Percentiles rank a stretch among this genome's conserved stretches.
These are phyloP conservation scores for Mesorhabditis belari DNA, from an alignment of 2,888 invertebrate species.

Conservation along the genomic window DNA sequence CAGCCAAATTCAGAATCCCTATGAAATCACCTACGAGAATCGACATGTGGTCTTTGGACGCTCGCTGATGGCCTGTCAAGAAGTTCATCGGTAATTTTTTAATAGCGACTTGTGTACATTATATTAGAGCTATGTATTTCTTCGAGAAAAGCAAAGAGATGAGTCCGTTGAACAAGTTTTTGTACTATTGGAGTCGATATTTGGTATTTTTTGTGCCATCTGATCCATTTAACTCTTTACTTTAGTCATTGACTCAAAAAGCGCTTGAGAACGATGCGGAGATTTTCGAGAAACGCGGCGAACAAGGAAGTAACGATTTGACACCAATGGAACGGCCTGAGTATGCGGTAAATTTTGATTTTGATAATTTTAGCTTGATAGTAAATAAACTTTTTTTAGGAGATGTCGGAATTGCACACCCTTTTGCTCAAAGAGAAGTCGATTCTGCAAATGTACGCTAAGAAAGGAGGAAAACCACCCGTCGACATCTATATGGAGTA, in stretches of 20 bases:
- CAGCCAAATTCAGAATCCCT: not conserved
- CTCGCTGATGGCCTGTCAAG: not conserved
- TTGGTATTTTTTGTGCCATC: not conserved
- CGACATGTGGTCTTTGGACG: not conserved
- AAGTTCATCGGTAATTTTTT: not conserved
- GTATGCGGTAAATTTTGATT: not conserved
- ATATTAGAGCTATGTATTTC: not conserved
- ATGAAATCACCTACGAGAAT: not conserved
- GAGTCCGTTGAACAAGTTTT: not conserved
- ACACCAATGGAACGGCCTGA: not conserved
- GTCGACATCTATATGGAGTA: not conserved
- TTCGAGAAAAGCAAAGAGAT: not conserved
- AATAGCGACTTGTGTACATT: not conserved
- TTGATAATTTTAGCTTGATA: not conserved
- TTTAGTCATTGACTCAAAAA: not conserved
- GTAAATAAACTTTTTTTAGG: too few species aligned
- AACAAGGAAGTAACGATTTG: not conserved
- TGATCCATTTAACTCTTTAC: not conserved
- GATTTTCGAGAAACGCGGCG: not conserved
- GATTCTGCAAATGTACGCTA: not conserved
- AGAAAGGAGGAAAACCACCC: not conserved
- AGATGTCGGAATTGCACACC: not conserved
- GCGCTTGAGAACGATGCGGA: not conserved
- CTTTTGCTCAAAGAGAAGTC: not conserved
- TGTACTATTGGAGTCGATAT: not conserved